Base-by-base conservation (phyloP, 2,888 invertebrate species). In the Acleris sparsana region DNA sequence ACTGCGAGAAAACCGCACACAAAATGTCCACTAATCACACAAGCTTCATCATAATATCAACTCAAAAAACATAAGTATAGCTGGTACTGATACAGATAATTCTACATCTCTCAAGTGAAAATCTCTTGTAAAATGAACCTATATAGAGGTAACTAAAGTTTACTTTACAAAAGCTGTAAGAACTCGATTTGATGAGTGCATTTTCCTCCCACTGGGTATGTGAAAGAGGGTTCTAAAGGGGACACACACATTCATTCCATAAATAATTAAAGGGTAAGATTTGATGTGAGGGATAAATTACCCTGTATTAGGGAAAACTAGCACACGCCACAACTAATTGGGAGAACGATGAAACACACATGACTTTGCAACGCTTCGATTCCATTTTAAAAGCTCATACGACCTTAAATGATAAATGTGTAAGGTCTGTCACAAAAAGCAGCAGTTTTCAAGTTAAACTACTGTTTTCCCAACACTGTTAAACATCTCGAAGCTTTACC, bases 181-280 rank as follows among this genome's bases (percentile, higher is more conserved):
- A n/a, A 53, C 29, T 44, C 46, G 48, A 18, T 46, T 25, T 48
- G 43, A 44, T 29, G 51, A 46, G 57, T 46, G 46, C 57, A 46
- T 44, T 57, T n/a, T n/a, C 67, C 67, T 62, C 53, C 63, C 63
- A 63, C 67, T 63, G 58, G 66, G 62, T 33, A 33, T 51, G 18
- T 11, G 22, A 49, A 18, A 52, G 44, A 52, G 55, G 57, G 52
- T 57, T 56, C 59, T 56, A 55, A 61, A 55, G 56, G 48, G 61
- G 58, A 62, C 85, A 86, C 84, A 85, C 87, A 84, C 89, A 90
- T 89, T 87, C 88, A 90, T 90, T 89, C 89, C 89, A 91, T 88
- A 86, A 91, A 89, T 89, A 79, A 78, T 81, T 79, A 78, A 79
- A 77, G 86, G 86, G 84, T 85, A 84, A 86, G 77, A 83, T 82